Evolutionary conservation across 2,113 vertebrate species (phyloP), one percentile per base, ranked within the genome.

Genomic region (Pelmatolapia mariae): DNA sequence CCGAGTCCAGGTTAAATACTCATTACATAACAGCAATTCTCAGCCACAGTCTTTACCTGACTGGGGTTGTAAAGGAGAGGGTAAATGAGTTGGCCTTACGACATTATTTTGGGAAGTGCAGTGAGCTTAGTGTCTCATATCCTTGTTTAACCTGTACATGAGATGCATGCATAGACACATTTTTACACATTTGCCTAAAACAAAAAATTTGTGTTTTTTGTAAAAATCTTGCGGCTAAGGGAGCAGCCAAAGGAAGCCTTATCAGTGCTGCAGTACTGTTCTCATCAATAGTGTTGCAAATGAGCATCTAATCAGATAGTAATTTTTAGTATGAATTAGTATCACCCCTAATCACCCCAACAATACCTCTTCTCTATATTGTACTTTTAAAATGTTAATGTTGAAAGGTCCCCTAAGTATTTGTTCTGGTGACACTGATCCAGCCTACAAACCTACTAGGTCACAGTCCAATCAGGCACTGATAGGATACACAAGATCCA

Each of bases 11-110:
- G 79, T 83, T 63, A 85, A 81, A 86, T n/a, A 52, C 61, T 31
- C 15, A 81, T 88, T 80, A 73, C 66, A n/a, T 26, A 76, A 90
- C 16, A 61, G 26, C 31, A 7, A 52, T 45, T 78, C 29, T 81
- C 26, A 68, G 47, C 36, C 4, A 53, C 29, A 13, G 40, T 38
- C 68, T 63, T 83, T 80, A 84, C 59, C 29, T 87, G 79, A 79
- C 15, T 13, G 8, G 33, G 63, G 66, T 12, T 22, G 31, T 81
- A 59, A 76, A 85, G 22, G 43, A 78, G 5, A 52, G 24, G 31
- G 22, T 11, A 0, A 61, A 19, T 26, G 31, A 52, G 47, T 31
- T 1, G 3, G 45, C 45, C 18, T 3, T 33, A 52, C 0, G 5
- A 1, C 73, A 78, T n/a, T 78, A 5, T 52, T 78, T 50, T 52